Conservation (phyloP, 2,113 vertebrate genomes). For the Phoenicopterus ruber region DNA sequence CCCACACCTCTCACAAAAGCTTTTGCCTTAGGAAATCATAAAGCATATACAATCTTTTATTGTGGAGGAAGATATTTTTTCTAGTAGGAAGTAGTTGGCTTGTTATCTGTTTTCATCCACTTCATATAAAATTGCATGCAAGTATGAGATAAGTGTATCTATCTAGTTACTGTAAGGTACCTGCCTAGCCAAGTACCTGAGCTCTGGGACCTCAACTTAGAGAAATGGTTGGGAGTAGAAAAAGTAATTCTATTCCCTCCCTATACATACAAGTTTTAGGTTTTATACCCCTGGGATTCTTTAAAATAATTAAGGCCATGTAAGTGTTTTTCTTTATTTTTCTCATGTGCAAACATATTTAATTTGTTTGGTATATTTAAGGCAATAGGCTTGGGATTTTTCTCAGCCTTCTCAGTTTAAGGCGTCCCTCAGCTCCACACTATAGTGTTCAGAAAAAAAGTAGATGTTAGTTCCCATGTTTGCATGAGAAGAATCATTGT, state of each 20-base stretch:
- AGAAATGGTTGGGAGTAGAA: neutral
- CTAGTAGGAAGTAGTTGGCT: neutral
- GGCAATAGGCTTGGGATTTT: neutral
- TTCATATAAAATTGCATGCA: neutral
- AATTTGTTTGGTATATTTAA: neutral
- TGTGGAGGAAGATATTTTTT: neutral
- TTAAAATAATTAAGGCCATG: neutral
- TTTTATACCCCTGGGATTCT: neutral
- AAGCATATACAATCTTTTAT: neutral
- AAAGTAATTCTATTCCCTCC: neutral
- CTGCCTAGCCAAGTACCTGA: neutral
- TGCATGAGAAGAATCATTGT: neutral
- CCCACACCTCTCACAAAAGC: neutral
- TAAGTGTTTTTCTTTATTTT: neutral
- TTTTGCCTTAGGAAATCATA: neutral
- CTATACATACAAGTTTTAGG: neutral
- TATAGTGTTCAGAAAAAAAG: neutral
- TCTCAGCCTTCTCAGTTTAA: neutral
- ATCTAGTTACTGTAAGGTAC: neutral
- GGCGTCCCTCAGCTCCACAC: neutral
- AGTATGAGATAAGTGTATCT: neutral
- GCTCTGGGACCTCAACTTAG: neutral
- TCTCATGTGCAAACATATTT: neutral
- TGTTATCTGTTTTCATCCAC: neutral
- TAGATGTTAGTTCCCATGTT: neutral